These are phyloP conservation scores for Gandaritis pyraliata DNA, from an alignment of 2,888 invertebrate species.

Conservation along the genomic window DNA sequence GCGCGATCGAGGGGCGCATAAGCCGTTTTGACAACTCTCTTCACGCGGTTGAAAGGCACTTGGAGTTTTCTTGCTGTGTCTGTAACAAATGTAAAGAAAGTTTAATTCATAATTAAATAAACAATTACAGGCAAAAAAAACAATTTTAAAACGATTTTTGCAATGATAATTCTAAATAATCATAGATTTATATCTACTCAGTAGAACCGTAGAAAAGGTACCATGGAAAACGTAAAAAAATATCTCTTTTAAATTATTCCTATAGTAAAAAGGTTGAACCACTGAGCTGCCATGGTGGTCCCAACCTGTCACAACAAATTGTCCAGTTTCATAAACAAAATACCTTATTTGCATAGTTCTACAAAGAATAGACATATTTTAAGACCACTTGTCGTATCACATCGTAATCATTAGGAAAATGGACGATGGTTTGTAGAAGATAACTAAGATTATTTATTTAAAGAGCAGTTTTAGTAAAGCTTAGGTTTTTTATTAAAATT, in stretches of 20 bases:
- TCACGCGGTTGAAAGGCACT: conserved; percentile 56
- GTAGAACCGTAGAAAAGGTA: too few relatives aligned
- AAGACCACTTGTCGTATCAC: conserved; percentile 31
- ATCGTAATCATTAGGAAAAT: conserved; percentile 30
- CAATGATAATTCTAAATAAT: too few relatives aligned
- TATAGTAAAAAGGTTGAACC: conserved; percentile 1
- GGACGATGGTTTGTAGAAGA: conserved; percentile 38
- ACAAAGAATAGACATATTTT: conserved; percentile 42
- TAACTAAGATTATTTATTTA: conserved; percentile 28
- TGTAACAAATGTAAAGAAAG: conserved; percentile 44
- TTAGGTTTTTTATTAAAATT: too few relatives aligned
- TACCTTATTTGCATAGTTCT: conserved; percentile 65
- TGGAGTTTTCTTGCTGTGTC: conserved; percentile 71
- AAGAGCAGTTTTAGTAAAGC: too few relatives aligned
- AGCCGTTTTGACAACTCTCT: conserved; percentile 65
- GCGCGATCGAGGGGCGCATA: conserved; percentile 87
- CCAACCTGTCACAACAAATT: conserved; percentile 61
- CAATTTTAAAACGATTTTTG: too few relatives aligned
- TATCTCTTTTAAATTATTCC: not conserved
- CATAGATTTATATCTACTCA: too few relatives aligned
- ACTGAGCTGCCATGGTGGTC: conserved; percentile 29
- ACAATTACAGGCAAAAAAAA: too few relatives aligned
- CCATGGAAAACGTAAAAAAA: too few relatives aligned
- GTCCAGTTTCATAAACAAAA: conserved; percentile 47
- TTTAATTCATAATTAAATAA: too few relatives aligned